Conservation (phyloP, 2,113 vertebrate species). For the Ranitomeya imitator region DNA sequence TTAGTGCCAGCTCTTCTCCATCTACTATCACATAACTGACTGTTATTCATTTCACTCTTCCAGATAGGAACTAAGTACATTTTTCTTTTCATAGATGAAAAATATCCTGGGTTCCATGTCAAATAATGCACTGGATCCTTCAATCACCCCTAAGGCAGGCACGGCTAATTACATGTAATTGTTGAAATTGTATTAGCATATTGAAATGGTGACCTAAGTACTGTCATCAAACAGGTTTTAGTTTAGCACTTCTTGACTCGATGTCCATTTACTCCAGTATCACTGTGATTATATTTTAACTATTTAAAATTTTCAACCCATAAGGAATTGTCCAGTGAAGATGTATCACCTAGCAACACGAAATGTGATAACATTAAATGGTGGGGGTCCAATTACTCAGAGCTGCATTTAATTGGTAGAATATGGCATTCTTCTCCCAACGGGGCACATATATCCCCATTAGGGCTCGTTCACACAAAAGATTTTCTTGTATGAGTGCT, state of each 20-base stretch:
- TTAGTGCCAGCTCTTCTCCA: not conserved
- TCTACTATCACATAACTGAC: not conserved
- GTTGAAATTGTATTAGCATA: conserved; percentile 12
- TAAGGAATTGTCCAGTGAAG: too few relatives aligned
- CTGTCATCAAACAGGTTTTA: not conserved
- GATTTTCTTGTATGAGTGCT: too few relatives aligned
- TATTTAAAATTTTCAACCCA: not conserved
- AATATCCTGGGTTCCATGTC: not conserved
- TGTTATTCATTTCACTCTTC: not conserved
- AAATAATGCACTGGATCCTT: not conserved
- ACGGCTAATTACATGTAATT: conserved; percentile 35
- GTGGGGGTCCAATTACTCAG: too few relatives aligned
- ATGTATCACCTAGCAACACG: too few relatives aligned
- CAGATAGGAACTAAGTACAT: not conserved
- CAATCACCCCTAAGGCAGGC: conserved; percentile 1
- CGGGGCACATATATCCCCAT: too few relatives aligned
- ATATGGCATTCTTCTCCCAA: too few relatives aligned
- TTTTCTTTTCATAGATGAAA: not conserved
- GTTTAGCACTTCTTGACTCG: not conserved
- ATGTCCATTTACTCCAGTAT: not conserved
- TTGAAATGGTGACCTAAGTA: conserved; percentile 5
- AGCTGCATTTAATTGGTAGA: too few relatives aligned
- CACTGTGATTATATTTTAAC: not conserved
- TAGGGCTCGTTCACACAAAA: too few relatives aligned
- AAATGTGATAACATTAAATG: too few relatives aligned